These are phyloP conservation scores for Platygyra sinensis DNA, from an alignment of 64 coral and sea anemone genomes.

Conservation along the genomic window DNA sequence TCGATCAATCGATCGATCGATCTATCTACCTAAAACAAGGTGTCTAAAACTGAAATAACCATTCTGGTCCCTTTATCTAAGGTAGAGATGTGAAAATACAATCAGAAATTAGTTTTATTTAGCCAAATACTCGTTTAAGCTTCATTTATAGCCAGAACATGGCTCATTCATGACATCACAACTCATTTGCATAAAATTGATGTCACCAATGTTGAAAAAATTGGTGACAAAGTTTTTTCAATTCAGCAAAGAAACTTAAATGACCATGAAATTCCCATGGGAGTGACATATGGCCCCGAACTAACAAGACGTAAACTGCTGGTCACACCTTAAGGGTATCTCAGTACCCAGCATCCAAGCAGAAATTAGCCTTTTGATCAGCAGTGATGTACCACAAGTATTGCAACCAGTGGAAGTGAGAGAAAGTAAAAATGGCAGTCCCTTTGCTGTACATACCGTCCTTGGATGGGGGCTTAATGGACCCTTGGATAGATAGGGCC, in stretches of 20 bases:
- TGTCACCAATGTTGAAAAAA: neutral
- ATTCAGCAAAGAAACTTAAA: neutral
- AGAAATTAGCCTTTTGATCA: constrained; percentile 28
- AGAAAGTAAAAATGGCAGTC: constrained; percentile 11
- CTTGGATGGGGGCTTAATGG: constrained; percentile 1
- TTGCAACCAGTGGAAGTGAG: neutral
- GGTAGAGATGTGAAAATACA: no score
- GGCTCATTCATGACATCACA: no score
- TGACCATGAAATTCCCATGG: no score
- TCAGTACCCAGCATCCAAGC: constrained; percentile 1
- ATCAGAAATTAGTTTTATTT: no score
- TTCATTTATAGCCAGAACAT: no score
- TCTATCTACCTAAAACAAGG: no score
- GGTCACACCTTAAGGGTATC: neutral
- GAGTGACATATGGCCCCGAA: no score
- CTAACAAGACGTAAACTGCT: constrained; percentile 9
- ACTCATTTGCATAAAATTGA: no score
- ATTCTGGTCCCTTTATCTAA: no score
- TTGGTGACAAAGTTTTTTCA: neutral
- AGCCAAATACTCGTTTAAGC: no score
- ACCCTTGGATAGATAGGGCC: neutral
- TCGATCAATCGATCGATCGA: no score
- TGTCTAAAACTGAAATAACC: no score
- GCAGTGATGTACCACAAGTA: neutral
- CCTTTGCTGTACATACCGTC: neutral